Conservation (phyloP, 2,797 vertebrate species). For the Melanotaenia trifasciata region DNA sequence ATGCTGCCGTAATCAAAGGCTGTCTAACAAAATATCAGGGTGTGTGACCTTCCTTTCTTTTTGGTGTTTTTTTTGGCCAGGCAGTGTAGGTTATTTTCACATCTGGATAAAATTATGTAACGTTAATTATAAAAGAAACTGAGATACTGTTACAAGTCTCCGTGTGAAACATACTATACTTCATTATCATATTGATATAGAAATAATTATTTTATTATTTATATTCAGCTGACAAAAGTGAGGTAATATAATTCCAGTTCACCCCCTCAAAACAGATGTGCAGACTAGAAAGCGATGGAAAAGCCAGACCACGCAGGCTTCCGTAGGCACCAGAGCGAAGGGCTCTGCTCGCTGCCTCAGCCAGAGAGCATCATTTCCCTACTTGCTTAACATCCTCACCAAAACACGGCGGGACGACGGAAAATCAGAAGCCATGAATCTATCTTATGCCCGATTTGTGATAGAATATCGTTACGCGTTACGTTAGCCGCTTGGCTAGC, state of each 20-base stretch:
- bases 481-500: slow-evolving; percentile 35
- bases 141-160: too few relatives aligned
- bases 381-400: slow-evolving; percentile 58
- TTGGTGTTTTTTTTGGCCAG: too few relatives aligned
- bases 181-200: not conserved
- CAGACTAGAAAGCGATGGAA: slow-evolving; percentile 21
- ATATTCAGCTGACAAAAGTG: not conserved
- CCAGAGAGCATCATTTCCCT: slow-evolving; percentile 69
- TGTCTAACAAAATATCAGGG: too few relatives aligned
- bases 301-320: slow-evolving; percentile 66
- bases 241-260: slow-evolving; percentile 3
- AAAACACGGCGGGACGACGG: slow-evolving; percentile 65
- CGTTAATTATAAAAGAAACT: too few relatives aligned
- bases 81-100: too few relatives aligned
- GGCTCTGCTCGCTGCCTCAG: slow-evolving; percentile 73
- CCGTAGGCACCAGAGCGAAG: slow-evolving; percentile 80
- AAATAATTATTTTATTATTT: too few relatives aligned
- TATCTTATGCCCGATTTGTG: slow-evolving; percentile 20
- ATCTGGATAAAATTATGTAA: too few relatives aligned
- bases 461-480: slow-evolving; percentile 25
- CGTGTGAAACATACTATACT: too few relatives aligned
- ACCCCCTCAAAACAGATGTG: not conserved
- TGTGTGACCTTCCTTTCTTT: too few relatives aligned
- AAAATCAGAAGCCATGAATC: slow-evolving; percentile 37
- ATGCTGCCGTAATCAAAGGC: too few relatives aligned